Conservation (phyloP, 2,113 vertebrate genomes). For the Lipophrys pholis region DNA sequence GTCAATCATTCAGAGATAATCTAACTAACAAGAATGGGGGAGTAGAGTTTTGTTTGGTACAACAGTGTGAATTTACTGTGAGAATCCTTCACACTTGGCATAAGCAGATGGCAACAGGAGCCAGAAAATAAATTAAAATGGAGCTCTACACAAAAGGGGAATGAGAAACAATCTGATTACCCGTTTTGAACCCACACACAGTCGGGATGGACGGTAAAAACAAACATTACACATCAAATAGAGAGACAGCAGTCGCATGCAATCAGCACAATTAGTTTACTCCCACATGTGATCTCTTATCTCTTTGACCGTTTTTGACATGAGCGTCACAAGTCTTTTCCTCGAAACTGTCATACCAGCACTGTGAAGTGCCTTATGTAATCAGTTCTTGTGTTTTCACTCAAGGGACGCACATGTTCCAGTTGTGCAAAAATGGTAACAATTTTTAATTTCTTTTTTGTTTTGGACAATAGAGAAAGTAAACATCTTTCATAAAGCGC, state of each 20-base stretch:
- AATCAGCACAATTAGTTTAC: neutral
- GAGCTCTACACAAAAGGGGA: too few relatives aligned
- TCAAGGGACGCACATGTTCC: neutral
- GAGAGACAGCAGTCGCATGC: neutral
- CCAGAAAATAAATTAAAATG: too few relatives aligned
- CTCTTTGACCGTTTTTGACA: neutral
- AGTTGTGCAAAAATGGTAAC: neutral
- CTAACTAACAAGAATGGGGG: neutral
- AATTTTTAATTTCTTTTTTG: neutral
- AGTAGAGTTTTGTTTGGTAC: neutral
- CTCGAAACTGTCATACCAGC: slow-evolving; percentile 3
- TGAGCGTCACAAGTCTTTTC: neutral
- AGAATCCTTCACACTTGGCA: too few relatives aligned
- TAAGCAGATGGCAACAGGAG: too few relatives aligned
- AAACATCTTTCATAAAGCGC: neutral
- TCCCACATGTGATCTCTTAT: slow-evolving; percentile 5
- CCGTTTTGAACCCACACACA: too few relatives aligned
- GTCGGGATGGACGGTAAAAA: too few relatives aligned
- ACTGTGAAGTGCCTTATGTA: neutral
- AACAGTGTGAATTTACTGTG: neutral
- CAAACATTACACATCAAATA: neutral
- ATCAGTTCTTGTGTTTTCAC: neutral
- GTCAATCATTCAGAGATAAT: neutral
- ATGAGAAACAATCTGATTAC: too few relatives aligned
- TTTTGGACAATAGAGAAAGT: neutral